Conservation (phyloP, 2,113 vertebrate genomes). For the Coturnix japonica region DNA sequence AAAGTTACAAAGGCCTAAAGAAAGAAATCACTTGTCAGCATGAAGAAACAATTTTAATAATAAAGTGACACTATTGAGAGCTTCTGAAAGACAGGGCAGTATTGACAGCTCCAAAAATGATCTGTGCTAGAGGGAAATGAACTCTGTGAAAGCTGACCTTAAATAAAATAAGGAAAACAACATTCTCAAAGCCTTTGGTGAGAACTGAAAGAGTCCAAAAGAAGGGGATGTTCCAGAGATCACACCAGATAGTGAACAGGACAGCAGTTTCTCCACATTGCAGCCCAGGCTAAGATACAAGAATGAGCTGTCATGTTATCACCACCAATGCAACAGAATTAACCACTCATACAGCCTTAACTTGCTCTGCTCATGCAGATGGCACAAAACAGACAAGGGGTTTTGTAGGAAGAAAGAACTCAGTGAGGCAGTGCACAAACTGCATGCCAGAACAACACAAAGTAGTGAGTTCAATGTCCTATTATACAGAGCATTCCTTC, state of each 20-base stretch:
- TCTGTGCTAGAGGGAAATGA: neutral
- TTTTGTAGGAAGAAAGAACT: neutral
- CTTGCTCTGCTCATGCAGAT: neutral
- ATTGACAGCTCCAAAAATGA: neutral
- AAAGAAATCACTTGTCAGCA: neutral
- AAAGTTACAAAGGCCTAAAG: neutral
- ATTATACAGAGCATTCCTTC: neutral
- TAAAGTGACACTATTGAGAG: neutral
- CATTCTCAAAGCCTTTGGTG: neutral
- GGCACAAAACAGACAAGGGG: neutral
- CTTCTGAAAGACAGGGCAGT: neutral
- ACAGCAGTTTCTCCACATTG: neutral
- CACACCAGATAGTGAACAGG: neutral
- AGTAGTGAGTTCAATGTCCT: neutral
- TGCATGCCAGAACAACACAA: rapidly evolving
- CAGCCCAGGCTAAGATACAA: neutral
- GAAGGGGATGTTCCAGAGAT: neutral
- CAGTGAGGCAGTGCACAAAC: neutral
- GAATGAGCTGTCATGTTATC: too few species aligned
- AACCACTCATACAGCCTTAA: neutral
- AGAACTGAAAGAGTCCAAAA: neutral
- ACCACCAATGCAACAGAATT: neutral
- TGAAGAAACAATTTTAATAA: neutral
- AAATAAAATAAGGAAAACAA: neutral
- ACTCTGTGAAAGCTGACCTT: neutral